These are phyloP conservation scores for Pseudomyrmex gracilis DNA, from an alignment of 1,140 invertebrate species.

Conservation along the genomic window DNA sequence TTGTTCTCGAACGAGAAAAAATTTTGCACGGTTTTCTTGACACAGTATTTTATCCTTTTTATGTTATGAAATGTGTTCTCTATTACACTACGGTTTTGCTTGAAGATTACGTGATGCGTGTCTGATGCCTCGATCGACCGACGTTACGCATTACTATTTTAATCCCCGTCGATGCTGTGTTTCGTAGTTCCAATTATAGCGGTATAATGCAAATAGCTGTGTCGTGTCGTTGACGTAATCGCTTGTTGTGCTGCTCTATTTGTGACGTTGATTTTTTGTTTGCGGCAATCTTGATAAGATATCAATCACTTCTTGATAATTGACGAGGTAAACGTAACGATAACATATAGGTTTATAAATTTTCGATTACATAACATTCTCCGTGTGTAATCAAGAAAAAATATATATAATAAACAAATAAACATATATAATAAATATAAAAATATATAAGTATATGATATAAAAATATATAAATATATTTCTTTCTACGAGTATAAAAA, in stretches of 20 bases:
- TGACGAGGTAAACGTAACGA: conserved; percentile 6
- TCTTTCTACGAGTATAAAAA: neutral
- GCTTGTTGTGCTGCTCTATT: conserved; percentile 25
- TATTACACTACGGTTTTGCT: neutral
- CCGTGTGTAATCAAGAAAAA: too few relatives aligned
- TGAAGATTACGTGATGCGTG: neutral
- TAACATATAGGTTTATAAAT: neutral
- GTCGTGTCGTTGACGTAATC: conserved; percentile 41
- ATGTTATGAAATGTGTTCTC: neutral
- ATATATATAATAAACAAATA: neutral
- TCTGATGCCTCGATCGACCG: neutral
- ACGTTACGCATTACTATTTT: conserved; percentile 13
- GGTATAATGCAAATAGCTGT: neutral
- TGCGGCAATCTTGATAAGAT: conserved; percentile 45
- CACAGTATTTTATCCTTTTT: too few relatives aligned
- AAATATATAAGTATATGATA: conserved; percentile 1
- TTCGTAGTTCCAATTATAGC: conserved; percentile 18
- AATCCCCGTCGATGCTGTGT: conserved; percentile 24
- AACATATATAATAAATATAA: neutral
- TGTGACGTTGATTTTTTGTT: conserved; percentile 13
- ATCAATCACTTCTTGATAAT: conserved; percentile 49
- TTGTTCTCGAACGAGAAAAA: neutral
- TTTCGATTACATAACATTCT: too few relatives aligned
- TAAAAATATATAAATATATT: neutral
- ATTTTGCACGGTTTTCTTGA: too few relatives aligned